Evolutionary conservation across 2,888 invertebrate species (phyloP).

Genomic region (Trichogramma dendrolimi): DNA sequence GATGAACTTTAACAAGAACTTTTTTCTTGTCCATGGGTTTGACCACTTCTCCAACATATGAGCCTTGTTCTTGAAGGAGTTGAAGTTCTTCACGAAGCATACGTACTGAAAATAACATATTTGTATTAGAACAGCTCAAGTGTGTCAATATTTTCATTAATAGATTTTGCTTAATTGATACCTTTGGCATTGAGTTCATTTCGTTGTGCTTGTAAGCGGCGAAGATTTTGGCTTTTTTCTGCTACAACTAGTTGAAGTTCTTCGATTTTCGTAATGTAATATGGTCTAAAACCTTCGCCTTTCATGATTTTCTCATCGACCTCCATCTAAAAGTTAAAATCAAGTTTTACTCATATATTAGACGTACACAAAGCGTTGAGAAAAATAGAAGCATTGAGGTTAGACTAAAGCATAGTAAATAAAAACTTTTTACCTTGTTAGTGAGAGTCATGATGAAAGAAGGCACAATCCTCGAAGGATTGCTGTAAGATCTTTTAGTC

Average conservation of each 20-base stretch:
- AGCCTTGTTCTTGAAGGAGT: slow-evolving; percentile 94
- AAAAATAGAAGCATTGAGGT: neutral
- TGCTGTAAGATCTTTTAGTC: no score
- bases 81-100: slow-evolving; percentile 97
- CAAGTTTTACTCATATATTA: neutral
- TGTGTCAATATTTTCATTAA: neutral
- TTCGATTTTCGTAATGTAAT: slow-evolving; percentile 97
- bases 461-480: no score
- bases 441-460: slow-evolving; percentile 44
- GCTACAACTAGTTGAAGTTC: slow-evolving; percentile 92
- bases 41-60: slow-evolving; percentile 98
- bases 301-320: slow-evolving; percentile 63
- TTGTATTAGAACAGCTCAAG: slow-evolving; percentile 3
- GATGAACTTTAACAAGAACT: slow-evolving; percentile 97
- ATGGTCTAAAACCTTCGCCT: slow-evolving; percentile 89
- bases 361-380: neutral
- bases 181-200: slow-evolving; percentile 99
- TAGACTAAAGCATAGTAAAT: neutral
- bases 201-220: slow-evolving; percentile 94
- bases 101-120: slow-evolving; percentile 64
- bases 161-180: slow-evolving; percentile 43
- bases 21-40: slow-evolving; percentile 99
- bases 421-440: slow-evolving; percentile 40
- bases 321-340: slow-evolving; percentile 61
- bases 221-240: slow-evolving; percentile 95